Evolutionary conservation across 2,113 vertebrate species (phyloP).

Genomic region (Caranx melampygus): DNA sequence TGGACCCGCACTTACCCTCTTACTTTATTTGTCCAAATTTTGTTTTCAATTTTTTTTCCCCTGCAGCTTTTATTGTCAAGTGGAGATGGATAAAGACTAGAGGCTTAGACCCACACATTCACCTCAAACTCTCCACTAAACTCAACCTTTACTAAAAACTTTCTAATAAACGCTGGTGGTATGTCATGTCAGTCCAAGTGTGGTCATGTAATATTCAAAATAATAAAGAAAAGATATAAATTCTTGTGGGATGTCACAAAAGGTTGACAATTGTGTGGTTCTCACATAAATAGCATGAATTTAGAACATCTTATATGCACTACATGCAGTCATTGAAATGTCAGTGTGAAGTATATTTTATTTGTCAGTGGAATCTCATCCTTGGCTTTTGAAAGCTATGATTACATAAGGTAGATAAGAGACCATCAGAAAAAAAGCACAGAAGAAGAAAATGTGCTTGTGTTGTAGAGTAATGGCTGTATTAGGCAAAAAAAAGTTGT

Average conservation of each 20-base stretch:
- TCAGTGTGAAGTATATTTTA: slow-evolving; percentile 26
- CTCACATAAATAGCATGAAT: slow-evolving; percentile 19
- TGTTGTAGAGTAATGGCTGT: slow-evolving; percentile 44
- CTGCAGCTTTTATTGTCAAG: slow-evolving; percentile 13
- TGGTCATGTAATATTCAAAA: not conserved
- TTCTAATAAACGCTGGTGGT: slow-evolving; percentile 17
- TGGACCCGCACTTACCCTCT: slow-evolving; percentile 27
- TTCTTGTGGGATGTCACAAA: not conserved
- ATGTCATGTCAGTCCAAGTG: slow-evolving; percentile 34
- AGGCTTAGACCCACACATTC: slow-evolving; percentile 33
- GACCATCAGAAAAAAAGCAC: slow-evolving; percentile 29
- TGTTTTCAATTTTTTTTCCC: slow-evolving; percentile 4
- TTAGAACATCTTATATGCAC: slow-evolving; percentile 8
- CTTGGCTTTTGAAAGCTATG: slow-evolving; percentile 40
- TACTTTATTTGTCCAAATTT: slow-evolving; percentile 33
- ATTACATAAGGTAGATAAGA: slow-evolving; percentile 50
- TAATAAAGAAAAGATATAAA: not conserved
- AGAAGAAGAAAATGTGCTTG: slow-evolving; percentile 50
- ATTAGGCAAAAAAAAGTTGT: slow-evolving; percentile 58
- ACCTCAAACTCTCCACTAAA: slow-evolving; percentile 5
- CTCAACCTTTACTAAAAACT: slow-evolving; percentile 8
- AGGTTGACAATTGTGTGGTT: slow-evolving; percentile 8
- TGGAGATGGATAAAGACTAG: slow-evolving; percentile 18
- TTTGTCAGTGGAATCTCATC: slow-evolving; percentile 32
- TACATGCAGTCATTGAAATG: slow-evolving; percentile 31